Conservation (phyloP, 2,113 vertebrate species). For the Pangasianodon hypophthalmus region DNA sequence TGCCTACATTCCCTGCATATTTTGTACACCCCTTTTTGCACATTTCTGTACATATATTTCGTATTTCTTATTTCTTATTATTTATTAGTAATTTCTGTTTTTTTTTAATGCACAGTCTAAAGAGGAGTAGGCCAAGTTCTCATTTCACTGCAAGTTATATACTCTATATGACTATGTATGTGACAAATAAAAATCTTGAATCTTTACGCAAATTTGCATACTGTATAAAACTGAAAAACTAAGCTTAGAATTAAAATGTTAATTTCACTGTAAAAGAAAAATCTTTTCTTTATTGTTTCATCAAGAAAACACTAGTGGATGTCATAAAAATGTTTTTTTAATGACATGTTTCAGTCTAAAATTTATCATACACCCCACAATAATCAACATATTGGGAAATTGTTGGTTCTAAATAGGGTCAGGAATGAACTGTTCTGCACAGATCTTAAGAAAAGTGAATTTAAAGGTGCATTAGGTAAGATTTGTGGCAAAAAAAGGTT, state of each 20-base stretch:
- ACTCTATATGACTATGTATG: too few species aligned
- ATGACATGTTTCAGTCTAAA: background rate
- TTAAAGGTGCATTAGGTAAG: background rate
- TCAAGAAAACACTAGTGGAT: background rate
- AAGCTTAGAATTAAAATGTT: background rate
- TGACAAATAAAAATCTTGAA: too few species aligned
- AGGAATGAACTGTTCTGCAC: background rate
- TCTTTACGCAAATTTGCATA: background rate
- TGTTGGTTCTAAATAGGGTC: background rate
- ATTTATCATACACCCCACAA: background rate
- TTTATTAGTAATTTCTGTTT: too few species aligned
- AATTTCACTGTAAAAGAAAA: background rate
- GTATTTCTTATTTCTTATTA: too few species aligned
- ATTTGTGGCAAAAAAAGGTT: background rate
- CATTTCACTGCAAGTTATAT: too few species aligned
- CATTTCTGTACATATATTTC: too few species aligned
- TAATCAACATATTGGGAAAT: background rate
- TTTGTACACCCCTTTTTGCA: too few species aligned
- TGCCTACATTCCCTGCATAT: background rate
- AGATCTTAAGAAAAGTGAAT: background rate
- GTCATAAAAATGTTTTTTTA: too few species aligned
- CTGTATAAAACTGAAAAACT: background rate
- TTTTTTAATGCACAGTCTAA: too few species aligned
- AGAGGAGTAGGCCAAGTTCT: too few species aligned
- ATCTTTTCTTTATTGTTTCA: background rate